Conservation (phyloP, 1,140 invertebrate genomes). For the Helicorthomorpha holstii region DNA sequence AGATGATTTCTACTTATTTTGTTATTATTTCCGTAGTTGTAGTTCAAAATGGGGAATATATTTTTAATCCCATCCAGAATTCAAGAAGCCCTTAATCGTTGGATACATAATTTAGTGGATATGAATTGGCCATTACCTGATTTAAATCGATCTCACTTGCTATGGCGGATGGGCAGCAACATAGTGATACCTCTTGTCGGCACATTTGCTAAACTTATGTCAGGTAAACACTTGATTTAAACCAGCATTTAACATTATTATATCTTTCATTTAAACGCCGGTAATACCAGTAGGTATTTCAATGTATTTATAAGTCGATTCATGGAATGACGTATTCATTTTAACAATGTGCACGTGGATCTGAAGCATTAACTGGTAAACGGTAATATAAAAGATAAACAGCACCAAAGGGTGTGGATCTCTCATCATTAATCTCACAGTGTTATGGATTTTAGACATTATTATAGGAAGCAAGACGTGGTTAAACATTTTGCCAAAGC, state of each 20-base stretch:
- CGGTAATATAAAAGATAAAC: not conserved
- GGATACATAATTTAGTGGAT: not conserved
- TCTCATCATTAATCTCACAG: no score
- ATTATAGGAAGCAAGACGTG: no score
- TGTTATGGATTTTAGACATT: no score
- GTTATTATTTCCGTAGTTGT: no score
- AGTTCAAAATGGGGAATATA: slow-evolving; percentile 1
- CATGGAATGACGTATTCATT: not conserved
- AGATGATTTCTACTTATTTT: no score
- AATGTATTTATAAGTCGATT: no score
- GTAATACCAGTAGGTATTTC: not conserved
- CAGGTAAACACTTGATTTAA: not conserved
- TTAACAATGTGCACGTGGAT: not conserved
- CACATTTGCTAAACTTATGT: not conserved
- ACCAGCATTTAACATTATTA: not conserved
- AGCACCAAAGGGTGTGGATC: no score
- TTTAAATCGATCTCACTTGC: not conserved
- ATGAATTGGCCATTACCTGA: slow-evolving; percentile 6
- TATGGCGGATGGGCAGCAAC: not conserved
- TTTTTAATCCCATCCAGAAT: not conserved
- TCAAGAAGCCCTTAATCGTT: not conserved
- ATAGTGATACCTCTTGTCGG: slow-evolving; percentile 2
- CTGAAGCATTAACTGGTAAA: not conserved
- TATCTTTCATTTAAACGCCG: not conserved
- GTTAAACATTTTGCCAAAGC: no score